These are phyloP conservation scores for Psittacula echo DNA, from an alignment of 2,797 vertebrate genomes.

Conservation along the genomic window DNA sequence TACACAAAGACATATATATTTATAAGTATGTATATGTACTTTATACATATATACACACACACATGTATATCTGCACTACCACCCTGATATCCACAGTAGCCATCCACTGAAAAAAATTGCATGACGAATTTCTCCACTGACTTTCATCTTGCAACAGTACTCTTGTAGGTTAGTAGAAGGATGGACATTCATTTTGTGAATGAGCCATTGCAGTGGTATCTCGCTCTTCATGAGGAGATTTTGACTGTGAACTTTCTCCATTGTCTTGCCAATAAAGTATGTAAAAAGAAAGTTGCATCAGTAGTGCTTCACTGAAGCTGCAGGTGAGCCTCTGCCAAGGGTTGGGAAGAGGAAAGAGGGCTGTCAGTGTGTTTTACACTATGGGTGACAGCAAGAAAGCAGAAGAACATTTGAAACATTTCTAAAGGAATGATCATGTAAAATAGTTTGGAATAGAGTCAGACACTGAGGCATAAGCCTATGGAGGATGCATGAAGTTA, in stretches of 20 bases:
- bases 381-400: background rate
- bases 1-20: background rate
- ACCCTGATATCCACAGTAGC: background rate
- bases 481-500: background rate
- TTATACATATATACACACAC: background rate
- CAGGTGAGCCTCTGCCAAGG: background rate
- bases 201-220: background rate
- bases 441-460: background rate
- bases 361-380: background rate
- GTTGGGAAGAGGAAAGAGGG: background rate
- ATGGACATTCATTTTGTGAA: background rate
- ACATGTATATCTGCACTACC: rapidly evolving
- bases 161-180: background rate
- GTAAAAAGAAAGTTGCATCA: background rate
- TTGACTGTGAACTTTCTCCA: background rate
- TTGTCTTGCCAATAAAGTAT: background rate
- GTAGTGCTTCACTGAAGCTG: background rate
- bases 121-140: background rate
- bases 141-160: background rate
- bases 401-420: background rate
- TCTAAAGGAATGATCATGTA: background rate
- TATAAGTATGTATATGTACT: background rate
- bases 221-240: background rate
- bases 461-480: background rate
- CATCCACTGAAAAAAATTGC: background rate